Evolutionary conservation across 2,888 invertebrate species (phyloP).

Genomic region (Dyspetes luteomarginatus): DNA sequence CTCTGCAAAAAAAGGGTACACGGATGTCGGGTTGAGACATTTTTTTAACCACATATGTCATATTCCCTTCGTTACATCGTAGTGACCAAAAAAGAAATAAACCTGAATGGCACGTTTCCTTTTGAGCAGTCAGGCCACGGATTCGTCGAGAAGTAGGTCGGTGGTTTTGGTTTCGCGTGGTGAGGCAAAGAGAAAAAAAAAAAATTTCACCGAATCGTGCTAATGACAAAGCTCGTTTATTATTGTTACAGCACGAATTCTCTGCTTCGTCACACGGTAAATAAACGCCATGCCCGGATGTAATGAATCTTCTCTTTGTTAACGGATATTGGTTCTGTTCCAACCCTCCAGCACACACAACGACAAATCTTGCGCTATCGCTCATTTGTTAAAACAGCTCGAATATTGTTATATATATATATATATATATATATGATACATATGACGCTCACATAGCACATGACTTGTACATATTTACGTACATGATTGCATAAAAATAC

Average conservation of each 20-base stretch:
- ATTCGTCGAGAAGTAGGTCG: slow-evolving; percentile 7
- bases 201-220: not conserved
- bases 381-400: no score
- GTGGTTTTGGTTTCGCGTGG: not conserved
- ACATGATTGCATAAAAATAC: no score
- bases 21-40: no score
- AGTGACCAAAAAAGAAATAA: not conserved
- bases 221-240: slow-evolving; percentile 53
- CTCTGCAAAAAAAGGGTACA: no score
- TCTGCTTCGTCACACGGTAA: slow-evolving; percentile 39
- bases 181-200: not conserved
- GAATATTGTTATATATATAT: no score
- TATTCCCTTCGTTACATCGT: not conserved
- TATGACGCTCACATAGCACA: no score
- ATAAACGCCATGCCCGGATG: slow-evolving; percentile 18
- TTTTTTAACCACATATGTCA: no score
- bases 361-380: no score
- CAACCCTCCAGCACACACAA: slow-evolving; percentile 7
- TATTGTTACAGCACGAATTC: slow-evolving; percentile 22
- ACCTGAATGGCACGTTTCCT: not conserved
- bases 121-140: not conserved
- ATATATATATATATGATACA: no score
- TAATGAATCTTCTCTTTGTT: slow-evolving; percentile 47
- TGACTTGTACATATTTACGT: no score
- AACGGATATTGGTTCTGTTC: slow-evolving; percentile 47